Evolutionary conservation across 2,888 invertebrate species (phyloP), one percentile per base, ranked within the genome.

Genomic region (Candidula unifasciata): DNA sequence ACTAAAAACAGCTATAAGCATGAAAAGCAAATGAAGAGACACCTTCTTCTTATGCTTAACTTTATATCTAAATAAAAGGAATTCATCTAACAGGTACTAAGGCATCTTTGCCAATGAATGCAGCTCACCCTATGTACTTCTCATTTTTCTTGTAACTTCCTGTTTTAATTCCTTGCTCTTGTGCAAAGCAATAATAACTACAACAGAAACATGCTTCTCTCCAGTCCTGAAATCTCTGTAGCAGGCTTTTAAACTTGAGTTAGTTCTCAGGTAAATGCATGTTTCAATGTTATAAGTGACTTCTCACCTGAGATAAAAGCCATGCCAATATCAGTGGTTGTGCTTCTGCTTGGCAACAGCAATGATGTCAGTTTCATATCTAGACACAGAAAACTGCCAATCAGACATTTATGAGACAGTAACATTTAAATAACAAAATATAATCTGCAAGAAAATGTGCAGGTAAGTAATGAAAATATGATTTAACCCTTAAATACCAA

Each of bases 301-400:
- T 76, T 82, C 87, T 83, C 86, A 90, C 90, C 87, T 83, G 89
- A 85, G 73, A 91, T 84, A 86, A 88, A 89, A 54, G 88, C 85
- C 86, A 92, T 89, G n/a, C 91, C 91, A 33, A 79, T 30, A 85
- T 88, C 89, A 74, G 91, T 91, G 37, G 91, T 91, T 8, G 89
- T 89, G 37, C 89, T 89, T 82, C 92, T 85, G 35, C 89, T 91
- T n/a, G 93, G 92, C 54, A 93, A 87, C 60, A 87, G 87, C 13
- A 93, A 82, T 54, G 87, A 84, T 80, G 89, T 89, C 81, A 92
- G 85, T 77, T 88, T 88, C 86, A 92, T 84, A 83, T 87, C 92
- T 92, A 86, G 37, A 85, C 82, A 77, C 21, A 60, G 24, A 60
- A 5, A n/a, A 60, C 8, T 60, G 18, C 60, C 21, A 60, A 60